Percentiles rank a stretch among this genome's conserved stretches.
Conservation (phyloP, 1,140 invertebrate species). For the Sycobia sp. region DNA sequence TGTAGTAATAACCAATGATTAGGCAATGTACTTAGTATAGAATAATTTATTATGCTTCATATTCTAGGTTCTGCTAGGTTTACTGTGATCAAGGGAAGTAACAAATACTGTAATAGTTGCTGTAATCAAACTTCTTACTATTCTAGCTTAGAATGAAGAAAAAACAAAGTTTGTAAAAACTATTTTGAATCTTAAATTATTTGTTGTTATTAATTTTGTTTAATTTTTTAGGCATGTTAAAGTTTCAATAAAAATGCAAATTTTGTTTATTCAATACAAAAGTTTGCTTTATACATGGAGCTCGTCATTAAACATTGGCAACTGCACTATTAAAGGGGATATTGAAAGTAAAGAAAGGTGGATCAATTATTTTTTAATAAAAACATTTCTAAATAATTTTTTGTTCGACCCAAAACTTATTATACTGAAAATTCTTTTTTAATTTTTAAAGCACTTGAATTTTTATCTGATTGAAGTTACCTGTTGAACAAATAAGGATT, state of each 20-base stretch:
- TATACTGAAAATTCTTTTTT: too few species aligned
- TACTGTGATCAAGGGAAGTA: not conserved
- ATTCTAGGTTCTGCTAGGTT: too few species aligned
- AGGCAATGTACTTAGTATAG: too few species aligned
- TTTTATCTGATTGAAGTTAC: not conserved
- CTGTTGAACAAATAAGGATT: too few species aligned
- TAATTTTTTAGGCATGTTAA: slow-evolving; percentile 12
- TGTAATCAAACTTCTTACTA: too few species aligned
- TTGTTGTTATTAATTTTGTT: not conserved
- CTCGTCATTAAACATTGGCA: not conserved
- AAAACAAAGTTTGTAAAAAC: not conserved
- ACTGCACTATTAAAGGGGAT: not conserved
- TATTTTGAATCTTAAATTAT: not conserved
- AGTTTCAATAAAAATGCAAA: slow-evolving; percentile 16
- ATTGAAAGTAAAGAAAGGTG: too few species aligned
- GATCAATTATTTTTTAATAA: too few species aligned
- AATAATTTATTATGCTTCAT: slow-evolving; percentile 19
- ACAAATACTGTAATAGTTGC: too few species aligned
- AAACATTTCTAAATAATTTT: too few species aligned
- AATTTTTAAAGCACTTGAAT: not conserved
- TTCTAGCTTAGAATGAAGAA: not conserved
- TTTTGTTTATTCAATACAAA: slow-evolving; percentile 5
- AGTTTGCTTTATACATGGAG: slow-evolving; percentile 3
- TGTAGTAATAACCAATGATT: too few species aligned
- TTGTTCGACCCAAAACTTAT: too few species aligned